Conservation (phyloP, 1,140 invertebrate species). For the Zaprionus lachaisei region DNA sequence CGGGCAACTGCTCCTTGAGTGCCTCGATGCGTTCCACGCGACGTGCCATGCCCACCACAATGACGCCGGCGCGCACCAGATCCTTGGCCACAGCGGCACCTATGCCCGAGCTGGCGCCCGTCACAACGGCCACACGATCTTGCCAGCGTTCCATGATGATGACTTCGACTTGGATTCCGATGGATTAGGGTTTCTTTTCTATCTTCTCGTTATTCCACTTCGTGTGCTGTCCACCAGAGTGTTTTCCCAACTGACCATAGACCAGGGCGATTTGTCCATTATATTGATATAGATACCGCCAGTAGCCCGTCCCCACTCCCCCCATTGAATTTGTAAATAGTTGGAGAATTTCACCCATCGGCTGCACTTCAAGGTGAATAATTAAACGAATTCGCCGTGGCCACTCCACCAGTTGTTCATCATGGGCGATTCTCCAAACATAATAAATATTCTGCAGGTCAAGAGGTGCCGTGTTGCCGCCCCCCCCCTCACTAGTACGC, state of each 20-base stretch:
- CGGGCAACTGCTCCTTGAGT: conserved; percentile 55
- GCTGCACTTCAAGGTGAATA: conserved; percentile 20
- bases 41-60: conserved; percentile 89
- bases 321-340: conserved; percentile 29
- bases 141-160: conserved; percentile 86
- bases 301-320: not conserved
- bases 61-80: conserved; percentile 87
- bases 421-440: not conserved
- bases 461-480: not conserved
- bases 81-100: conserved; percentile 86
- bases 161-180: not conserved
- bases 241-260: conserved; percentile 18
- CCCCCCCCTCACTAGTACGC: too few species aligned
- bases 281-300: conserved; percentile 8
- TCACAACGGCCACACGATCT: conserved; percentile 87
- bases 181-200: not conserved
- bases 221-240: conserved; percentile 1
- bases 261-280: not conserved
- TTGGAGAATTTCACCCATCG: not conserved
- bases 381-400: conserved; percentile 24
- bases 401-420: conserved; percentile 17
- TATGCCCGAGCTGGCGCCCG: conserved; percentile 90
- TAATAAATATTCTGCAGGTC: conserved; percentile 31
- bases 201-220: not conserved
- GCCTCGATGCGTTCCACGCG: conserved; percentile 87